Evolutionary conservation across 2,888 invertebrate species (phyloP).

Genomic region (Torymus auratus): DNA sequence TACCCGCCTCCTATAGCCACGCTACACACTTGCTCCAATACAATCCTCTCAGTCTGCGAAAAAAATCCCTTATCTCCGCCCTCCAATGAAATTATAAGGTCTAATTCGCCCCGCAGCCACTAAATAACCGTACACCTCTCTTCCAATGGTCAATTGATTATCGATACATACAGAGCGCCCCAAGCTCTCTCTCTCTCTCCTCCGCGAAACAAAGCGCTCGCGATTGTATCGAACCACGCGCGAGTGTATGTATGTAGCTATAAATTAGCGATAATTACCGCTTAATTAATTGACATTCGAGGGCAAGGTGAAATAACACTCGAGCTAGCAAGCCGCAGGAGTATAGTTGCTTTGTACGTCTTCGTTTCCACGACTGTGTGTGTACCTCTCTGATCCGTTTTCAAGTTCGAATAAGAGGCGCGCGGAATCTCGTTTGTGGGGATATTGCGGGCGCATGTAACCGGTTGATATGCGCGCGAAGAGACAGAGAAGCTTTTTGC

Average conservation of each 20-base stretch:
- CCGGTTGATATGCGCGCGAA: not conserved
- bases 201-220: not conserved
- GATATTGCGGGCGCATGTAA: not conserved
- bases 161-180: slow-evolving; percentile 14
- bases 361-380: slow-evolving; percentile 21
- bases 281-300: slow-evolving; percentile 51
- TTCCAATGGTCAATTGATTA: slow-evolving; percentile 41
- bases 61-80: slow-evolving; percentile 1
- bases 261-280: slow-evolving; percentile 46
- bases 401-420: slow-evolving; percentile 34
- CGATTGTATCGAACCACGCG: not conserved
- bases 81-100: slow-evolving; percentile 32
- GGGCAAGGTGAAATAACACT: slow-evolving; percentile 17
- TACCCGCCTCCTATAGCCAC: too few species aligned
- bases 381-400: slow-evolving; percentile 35
- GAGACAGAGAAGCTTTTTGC: too few species aligned
- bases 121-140: not conserved
- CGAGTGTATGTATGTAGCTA: not conserved
- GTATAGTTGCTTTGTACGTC: slow-evolving; percentile 46
- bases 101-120: not conserved
- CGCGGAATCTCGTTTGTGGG: slow-evolving; percentile 41
- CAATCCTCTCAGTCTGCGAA: not conserved
- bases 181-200: not conserved
- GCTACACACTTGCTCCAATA: too few species aligned
- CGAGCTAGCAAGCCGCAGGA: slow-evolving; percentile 16